Conservation (phyloP, 2,797 vertebrate genomes). For the Anguilla megastoma region DNA sequence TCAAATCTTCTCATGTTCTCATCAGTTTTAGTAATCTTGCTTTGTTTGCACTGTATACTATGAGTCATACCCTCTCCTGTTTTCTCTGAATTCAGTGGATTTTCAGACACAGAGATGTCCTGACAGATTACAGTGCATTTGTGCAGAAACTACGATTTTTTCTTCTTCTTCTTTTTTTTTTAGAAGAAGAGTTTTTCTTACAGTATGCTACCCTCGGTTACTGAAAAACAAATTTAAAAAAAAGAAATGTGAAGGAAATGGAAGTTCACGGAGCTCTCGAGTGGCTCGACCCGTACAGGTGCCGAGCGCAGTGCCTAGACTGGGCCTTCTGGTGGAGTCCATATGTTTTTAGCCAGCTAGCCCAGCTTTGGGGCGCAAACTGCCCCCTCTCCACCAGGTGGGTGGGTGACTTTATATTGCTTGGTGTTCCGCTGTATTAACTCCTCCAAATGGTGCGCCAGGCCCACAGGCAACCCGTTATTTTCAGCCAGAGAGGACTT, state of each 20-base stretch:
- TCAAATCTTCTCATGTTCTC: constrained; percentile 14
- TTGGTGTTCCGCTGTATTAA: constrained; percentile 2
- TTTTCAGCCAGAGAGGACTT: not conserved
- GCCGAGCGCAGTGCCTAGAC: not conserved
- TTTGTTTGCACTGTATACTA: constrained; percentile 21
- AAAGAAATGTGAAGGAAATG: not conserved
- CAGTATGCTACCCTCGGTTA: not conserved
- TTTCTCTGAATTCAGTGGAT: constrained; percentile 19
- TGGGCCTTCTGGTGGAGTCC: not conserved
- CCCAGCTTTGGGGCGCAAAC: not conserved
- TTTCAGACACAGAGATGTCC: constrained; percentile 18
- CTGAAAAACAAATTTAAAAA: not conserved
- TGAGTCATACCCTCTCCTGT: constrained; percentile 21
- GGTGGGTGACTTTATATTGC: not conserved
- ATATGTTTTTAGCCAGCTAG: not conserved
- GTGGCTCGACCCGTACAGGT: not conserved
- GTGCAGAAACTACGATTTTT: not conserved
- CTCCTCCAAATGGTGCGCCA: not conserved
- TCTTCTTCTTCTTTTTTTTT: not conserved
- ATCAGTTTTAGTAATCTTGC: constrained; percentile 14
- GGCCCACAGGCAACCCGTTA: not conserved
- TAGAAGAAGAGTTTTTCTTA: constrained; percentile 10
- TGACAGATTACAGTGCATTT: constrained; percentile 22
- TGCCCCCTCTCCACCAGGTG: not conserved
- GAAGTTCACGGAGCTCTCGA: not conserved